A percentile compares a stretch with the other conserved stretches of the same genome.
Conservation (phyloP, 2,888 invertebrate genomes). For the Drosophila meridionalis region DNA sequence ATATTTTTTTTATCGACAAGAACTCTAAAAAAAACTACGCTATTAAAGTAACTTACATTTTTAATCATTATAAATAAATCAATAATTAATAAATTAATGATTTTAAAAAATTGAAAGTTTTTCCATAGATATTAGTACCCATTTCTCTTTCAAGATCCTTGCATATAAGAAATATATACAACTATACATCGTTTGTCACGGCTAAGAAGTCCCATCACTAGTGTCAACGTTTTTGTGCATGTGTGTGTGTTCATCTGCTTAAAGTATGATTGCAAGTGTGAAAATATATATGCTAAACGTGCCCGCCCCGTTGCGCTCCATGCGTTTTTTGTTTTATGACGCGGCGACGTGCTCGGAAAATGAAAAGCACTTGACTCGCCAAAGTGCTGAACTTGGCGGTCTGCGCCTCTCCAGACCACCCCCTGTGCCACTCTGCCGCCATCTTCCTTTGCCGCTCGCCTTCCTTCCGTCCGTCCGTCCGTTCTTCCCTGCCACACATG, state of each 20-base stretch:
- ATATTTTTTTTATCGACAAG: too few relatives aligned
- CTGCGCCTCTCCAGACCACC: constrained; percentile 10
- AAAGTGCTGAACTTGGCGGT: constrained; percentile 78
- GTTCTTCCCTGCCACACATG: constrained; percentile 58
- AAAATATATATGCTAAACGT: constrained; percentile 81
- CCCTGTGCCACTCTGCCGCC: background rate
- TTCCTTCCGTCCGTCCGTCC: background rate
- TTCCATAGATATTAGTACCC: background rate
- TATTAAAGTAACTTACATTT: too few relatives aligned
- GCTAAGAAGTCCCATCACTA: constrained; percentile 48
- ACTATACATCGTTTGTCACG: background rate
- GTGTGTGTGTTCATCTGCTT: constrained; percentile 59
- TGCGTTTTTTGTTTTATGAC: constrained; percentile 81
- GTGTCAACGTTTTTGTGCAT: constrained; percentile 10
- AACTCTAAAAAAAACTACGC: too few relatives aligned
- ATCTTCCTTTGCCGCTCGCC: background rate
- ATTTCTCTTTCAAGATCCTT: background rate
- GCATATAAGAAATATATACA: background rate
- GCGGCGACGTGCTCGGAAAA: constrained; percentile 78
- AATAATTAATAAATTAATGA: too few relatives aligned
- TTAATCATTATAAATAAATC: too few relatives aligned
- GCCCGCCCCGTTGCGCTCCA: constrained; percentile 59
- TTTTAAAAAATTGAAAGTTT: too few relatives aligned
- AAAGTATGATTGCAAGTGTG: constrained; percentile 81
- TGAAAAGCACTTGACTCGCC: constrained; percentile 79